Evolutionary conservation across 2,888 invertebrate species (phyloP).

Genomic region (Gymnoscelis rufifasciata): DNA sequence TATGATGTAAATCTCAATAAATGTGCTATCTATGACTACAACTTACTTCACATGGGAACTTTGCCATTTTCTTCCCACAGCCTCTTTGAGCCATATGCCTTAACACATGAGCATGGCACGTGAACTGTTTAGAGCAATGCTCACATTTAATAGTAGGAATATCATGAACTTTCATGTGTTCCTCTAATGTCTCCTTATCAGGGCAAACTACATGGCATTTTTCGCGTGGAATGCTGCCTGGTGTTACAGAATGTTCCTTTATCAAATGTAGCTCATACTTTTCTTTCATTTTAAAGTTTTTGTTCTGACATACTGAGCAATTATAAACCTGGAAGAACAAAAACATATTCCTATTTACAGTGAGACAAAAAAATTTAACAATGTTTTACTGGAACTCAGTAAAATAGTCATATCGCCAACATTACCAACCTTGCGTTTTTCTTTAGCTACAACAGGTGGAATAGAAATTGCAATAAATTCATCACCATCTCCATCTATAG

Average conservation of each 20-base stretch:
- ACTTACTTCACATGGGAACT: conserved; percentile 59
- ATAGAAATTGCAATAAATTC: conserved; percentile 10
- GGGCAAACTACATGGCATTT: conserved; percentile 84
- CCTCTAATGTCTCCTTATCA: conserved; percentile 78
- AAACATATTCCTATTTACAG: neutral
- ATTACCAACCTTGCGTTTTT: conserved; percentile 12
- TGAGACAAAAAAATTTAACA: too few species aligned
- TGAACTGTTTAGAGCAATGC: conserved; percentile 85
- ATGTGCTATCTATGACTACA: too few species aligned
- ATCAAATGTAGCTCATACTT: conserved; percentile 82
- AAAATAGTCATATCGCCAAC: too few species aligned
- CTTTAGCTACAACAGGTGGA: neutral
- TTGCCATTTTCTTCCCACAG: conserved; percentile 71
- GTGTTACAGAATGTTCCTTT: conserved; percentile 82
- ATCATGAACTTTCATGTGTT: conserved; percentile 83
- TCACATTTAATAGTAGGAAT: conserved; percentile 78
- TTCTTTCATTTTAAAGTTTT: conserved; percentile 84
- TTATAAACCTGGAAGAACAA: conserved; percentile 29
- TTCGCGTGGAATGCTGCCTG: conserved; percentile 80
- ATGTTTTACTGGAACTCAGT: too few species aligned
- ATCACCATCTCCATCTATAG: conserved; percentile 21
- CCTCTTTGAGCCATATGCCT: conserved; percentile 84
- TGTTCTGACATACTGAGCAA: conserved; percentile 81
- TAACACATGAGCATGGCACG: conserved; percentile 86
- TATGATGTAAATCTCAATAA: too few species aligned